Conservation (phyloP, 2,888 invertebrate species). For the Philopedon plagiatum region DNA sequence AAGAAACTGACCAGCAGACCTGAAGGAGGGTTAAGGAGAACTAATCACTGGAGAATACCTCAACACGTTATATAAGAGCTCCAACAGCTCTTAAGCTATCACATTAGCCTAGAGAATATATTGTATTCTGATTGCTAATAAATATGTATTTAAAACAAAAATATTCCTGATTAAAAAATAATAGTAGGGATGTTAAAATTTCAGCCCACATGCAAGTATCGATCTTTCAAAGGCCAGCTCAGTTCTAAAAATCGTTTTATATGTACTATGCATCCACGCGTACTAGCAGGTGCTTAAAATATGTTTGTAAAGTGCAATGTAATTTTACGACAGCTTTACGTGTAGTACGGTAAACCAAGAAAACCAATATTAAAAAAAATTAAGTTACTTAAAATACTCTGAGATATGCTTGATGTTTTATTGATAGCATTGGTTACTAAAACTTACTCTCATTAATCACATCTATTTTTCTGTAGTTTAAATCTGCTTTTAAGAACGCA, state of each 20-base stretch:
- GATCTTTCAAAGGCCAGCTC: not conserved
- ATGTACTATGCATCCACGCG: not conserved
- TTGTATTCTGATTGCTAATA: too few relatives aligned
- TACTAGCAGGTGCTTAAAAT: conserved; percentile 6
- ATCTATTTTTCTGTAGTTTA: too few relatives aligned
- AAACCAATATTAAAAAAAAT: too few relatives aligned
- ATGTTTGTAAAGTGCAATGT: conserved; percentile 1
- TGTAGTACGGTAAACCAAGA: too few relatives aligned
- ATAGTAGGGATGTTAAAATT: too few relatives aligned
- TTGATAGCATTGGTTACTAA: too few relatives aligned
- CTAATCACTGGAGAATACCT: not conserved
- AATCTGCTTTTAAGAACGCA: too few relatives aligned
- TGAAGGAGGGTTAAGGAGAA: not conserved
- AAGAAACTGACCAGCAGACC: not conserved
- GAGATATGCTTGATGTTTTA: too few relatives aligned
- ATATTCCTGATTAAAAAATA: too few relatives aligned
- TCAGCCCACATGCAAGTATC: too few relatives aligned
- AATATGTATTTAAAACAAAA: too few relatives aligned
- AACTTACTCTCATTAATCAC: too few relatives aligned
- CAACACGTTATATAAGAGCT: not conserved
- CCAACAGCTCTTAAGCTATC: not conserved
- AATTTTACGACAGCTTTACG: not conserved
- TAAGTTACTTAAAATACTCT: not conserved
- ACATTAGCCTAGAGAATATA: not conserved
- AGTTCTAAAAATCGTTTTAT: not conserved